Evolutionary conservation across 2,888 invertebrate species (phyloP).

Genomic region (Caradrina clavipalpis): DNA sequence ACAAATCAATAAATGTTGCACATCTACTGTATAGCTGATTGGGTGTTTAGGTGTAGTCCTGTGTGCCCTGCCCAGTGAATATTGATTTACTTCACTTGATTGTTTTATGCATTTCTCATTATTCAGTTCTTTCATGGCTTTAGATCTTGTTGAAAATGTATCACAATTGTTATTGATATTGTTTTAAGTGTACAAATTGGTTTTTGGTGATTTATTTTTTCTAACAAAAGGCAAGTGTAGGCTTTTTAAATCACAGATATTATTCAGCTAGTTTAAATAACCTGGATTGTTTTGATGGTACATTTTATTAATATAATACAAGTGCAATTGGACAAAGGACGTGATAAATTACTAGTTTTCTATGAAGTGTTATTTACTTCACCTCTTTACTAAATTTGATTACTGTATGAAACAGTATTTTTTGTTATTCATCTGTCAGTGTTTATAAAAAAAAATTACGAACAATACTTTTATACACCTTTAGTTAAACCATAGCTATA

Average conservation of each 20-base stretch:
- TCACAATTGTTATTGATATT: not conserved
- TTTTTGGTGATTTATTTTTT: not conserved
- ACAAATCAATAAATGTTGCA: conserved; percentile 40
- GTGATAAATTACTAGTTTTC: not conserved
- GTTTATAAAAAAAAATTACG: too few species aligned
- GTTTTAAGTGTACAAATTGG: not conserved
- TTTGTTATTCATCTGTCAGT: too few species aligned
- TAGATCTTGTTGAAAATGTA: conserved; percentile 10
- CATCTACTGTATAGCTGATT: conserved; percentile 6
- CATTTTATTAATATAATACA: not conserved
- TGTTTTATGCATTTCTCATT: conserved; percentile 34
- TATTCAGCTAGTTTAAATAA: not conserved
- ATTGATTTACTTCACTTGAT: conserved; percentile 41
- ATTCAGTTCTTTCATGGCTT: conserved; percentile 6
- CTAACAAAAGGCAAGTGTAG: not conserved
- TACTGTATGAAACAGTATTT: too few species aligned
- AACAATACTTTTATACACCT: too few species aligned
- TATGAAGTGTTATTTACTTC: too few species aligned
- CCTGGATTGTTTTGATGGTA: not conserved
- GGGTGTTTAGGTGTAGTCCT: conserved; percentile 5
- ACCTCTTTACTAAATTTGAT: too few species aligned
- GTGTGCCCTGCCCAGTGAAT: conserved; percentile 36
- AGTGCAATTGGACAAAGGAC: conserved; percentile 1
- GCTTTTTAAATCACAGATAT: not conserved
- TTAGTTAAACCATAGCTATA: too few species aligned